A percentile compares a stretch with the other conserved stretches of the same genome.
These are phyloP conservation scores for Entomobrya proxima DNA, from an alignment of 2,888 invertebrate species.

Conservation along the genomic window DNA sequence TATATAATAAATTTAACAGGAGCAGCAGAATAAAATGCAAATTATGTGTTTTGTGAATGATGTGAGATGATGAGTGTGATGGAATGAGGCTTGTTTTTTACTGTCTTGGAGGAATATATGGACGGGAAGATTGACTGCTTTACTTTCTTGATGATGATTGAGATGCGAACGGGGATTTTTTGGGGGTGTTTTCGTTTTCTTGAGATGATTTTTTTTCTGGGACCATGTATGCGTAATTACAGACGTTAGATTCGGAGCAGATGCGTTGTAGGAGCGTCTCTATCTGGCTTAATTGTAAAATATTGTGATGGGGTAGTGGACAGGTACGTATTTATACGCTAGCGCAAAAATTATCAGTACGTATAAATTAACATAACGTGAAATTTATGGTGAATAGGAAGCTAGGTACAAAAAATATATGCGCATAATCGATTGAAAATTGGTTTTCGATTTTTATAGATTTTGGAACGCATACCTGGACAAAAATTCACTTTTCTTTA, in stretches of 20 bases:
- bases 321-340: constrained; percentile 28
- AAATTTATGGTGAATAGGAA: constrained; percentile 31
- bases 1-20: constrained; percentile 48
- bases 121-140: constrained; percentile 35
- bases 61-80: constrained; percentile 23
- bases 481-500: constrained; percentile 29
- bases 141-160: constrained; percentile 19
- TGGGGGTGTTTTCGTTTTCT: constrained; percentile 15
- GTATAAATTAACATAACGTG: constrained; percentile 37
- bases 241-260: neutral
- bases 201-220: constrained; percentile 16
- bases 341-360: too few species aligned
- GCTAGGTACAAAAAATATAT: neutral
- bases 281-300: constrained; percentile 58
- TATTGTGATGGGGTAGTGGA: constrained; percentile 46
- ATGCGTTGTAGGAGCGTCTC: neutral
- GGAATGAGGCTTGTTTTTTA: constrained; percentile 10
- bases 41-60: constrained; percentile 44
- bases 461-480: constrained; percentile 25
- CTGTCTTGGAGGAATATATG: constrained; percentile 39
- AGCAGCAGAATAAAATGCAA: constrained; percentile 44
- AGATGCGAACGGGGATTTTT: constrained; percentile 31
- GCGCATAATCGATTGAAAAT: constrained; percentile 20
- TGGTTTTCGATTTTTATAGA: constrained; percentile 13
- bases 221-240: constrained; percentile 7